A percentile compares a stretch with the other conserved stretches of the same genome.
These are phyloP conservation scores for Drosophila bocqueti DNA, from an alignment of 1,140 invertebrate species.

Conservation along the genomic window DNA sequence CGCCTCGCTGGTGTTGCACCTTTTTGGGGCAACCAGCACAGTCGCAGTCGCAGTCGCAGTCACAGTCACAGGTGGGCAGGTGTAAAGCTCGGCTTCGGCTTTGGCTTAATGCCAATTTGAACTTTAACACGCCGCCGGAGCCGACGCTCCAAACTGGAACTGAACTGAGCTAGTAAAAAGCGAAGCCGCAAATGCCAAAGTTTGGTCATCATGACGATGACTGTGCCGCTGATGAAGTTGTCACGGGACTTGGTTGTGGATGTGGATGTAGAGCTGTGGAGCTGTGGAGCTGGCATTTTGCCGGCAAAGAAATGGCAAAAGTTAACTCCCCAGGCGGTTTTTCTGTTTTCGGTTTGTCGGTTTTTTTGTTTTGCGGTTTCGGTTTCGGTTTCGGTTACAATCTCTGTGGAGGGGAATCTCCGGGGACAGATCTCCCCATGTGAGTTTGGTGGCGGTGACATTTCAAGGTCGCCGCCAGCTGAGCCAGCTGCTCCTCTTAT, in stretches of 20 bases:
- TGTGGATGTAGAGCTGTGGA: background rate
- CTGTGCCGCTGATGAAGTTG: slow-evolving; percentile 37
- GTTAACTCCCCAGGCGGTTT: slow-evolving; percentile 56
- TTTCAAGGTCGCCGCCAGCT: slow-evolving; percentile 73
- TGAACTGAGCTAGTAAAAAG: slow-evolving; percentile 33
- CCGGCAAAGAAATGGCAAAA: slow-evolving; percentile 80
- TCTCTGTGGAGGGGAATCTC: slow-evolving; percentile 9
- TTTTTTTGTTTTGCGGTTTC: slow-evolving; percentile 4
- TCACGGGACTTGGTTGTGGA: slow-evolving; percentile 23
- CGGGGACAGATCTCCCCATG: background rate
- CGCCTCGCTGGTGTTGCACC: slow-evolving; percentile 1
- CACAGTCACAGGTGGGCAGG: slow-evolving; percentile 18
- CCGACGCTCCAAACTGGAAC: slow-evolving; percentile 38
- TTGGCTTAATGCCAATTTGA: slow-evolving; percentile 64
- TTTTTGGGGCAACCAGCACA: slow-evolving; percentile 39
- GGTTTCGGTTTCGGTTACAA: background rate
- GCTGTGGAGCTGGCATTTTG: slow-evolving; percentile 60
- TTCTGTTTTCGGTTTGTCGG: background rate
- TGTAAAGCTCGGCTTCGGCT: slow-evolving; percentile 12
- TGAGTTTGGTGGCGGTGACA: slow-evolving; percentile 11
- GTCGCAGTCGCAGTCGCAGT: background rate
- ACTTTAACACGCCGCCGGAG: slow-evolving; percentile 64
- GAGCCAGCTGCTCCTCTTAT: slow-evolving; percentile 23
- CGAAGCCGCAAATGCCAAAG: slow-evolving; percentile 67
- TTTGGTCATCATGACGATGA: slow-evolving; percentile 37